These are phyloP conservation scores for Achlya flavicornis DNA, from an alignment of 2,888 invertebrate species.

Conservation along the genomic window DNA sequence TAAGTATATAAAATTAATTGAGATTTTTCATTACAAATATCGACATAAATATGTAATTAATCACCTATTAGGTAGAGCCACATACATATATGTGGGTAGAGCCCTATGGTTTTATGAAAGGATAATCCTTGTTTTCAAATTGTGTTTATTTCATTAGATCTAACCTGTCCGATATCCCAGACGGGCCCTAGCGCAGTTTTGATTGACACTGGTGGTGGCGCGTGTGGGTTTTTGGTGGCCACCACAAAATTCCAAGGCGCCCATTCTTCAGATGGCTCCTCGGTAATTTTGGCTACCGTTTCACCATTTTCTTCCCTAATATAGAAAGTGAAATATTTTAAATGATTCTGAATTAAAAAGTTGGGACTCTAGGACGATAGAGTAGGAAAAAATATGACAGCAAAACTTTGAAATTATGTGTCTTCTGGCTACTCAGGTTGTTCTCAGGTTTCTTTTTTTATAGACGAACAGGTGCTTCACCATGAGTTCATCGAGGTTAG, in stretches of 20 bases:
- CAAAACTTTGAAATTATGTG: too few relatives aligned
- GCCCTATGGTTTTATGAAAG: too few relatives aligned
- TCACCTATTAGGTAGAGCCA: too few relatives aligned
- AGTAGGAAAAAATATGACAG: not conserved
- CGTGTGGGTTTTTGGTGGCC: constrained; percentile 64
- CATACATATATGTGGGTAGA: too few relatives aligned
- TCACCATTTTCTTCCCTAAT: constrained; percentile 55
- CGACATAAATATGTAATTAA: too few relatives aligned
- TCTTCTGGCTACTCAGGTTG: too few relatives aligned
- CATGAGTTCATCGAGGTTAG: too few relatives aligned
- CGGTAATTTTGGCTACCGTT: constrained; percentile 36
- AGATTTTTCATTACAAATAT: too few relatives aligned
- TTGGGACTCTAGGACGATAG: not conserved
- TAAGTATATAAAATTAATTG: too few relatives aligned
- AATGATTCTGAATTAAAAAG: not conserved
- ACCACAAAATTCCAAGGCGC: constrained; percentile 70
- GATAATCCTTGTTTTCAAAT: too few relatives aligned
- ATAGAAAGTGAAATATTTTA: not conserved
- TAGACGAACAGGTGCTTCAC: too few relatives aligned
- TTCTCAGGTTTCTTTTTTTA: too few relatives aligned
- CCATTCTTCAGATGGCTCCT: constrained; percentile 69
- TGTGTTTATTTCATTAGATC: not conserved
- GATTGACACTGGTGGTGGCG: constrained; percentile 70
- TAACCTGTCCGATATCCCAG: constrained; percentile 75
- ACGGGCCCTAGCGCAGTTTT: constrained; percentile 66